Percentiles rank a stretch among this genome's conserved stretches.
These are phyloP conservation scores for Tamias sibiricus DNA, from an alignment of 2,113 vertebrate genomes.

Conservation along the genomic window DNA sequence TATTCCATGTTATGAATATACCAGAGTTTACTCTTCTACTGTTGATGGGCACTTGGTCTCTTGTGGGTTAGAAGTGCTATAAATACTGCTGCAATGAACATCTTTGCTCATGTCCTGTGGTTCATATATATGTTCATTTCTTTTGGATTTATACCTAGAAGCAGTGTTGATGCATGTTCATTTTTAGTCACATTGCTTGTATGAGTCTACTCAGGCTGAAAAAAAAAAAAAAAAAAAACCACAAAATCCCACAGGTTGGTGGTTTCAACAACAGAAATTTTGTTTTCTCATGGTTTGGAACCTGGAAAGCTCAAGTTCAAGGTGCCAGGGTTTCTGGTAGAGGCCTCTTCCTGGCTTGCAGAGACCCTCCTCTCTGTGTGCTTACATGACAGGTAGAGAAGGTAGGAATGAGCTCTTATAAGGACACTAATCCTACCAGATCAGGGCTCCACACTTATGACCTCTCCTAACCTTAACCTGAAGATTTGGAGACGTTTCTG, in stretches of 20 bases:
- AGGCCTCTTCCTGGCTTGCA: neutral
- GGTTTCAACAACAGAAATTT: neutral
- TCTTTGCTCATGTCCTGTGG: neutral
- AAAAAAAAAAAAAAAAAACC: neutral
- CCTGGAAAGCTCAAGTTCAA: neutral
- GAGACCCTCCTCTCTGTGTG: neutral
- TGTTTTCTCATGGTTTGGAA: conserved; percentile 14
- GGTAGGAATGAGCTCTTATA: neutral
- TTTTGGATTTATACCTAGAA: neutral
- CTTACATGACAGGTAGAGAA: neutral
- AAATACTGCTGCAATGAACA: neutral
- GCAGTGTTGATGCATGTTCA: neutral
- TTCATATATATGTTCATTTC: neutral
- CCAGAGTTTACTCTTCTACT: neutral
- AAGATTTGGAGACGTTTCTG: neutral
- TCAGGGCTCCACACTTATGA: neutral
- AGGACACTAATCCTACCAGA: neutral
- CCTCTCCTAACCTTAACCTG: neutral
- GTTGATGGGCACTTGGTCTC: neutral
- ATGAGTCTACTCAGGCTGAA: neutral
- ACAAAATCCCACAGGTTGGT: neutral
- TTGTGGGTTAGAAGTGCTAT: neutral
- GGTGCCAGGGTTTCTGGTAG: neutral
- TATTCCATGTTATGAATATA: neutral
- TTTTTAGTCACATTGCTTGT: neutral